Base-by-base conservation (phyloP, 2,113 vertebrate genomes). In the Hydrolagus affinis region DNA sequence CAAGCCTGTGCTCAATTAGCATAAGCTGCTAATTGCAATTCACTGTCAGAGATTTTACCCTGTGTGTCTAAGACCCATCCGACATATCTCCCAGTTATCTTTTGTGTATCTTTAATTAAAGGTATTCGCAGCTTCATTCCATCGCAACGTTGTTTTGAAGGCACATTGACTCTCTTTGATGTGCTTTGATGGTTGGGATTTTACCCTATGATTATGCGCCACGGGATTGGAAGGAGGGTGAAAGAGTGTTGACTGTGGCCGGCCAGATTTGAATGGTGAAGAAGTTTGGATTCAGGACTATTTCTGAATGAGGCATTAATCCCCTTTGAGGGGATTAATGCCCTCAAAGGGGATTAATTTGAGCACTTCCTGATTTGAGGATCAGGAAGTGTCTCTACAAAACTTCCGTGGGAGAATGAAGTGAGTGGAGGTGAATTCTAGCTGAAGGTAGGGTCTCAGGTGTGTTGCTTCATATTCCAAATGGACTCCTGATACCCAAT, bases 61-160 rank as follows among this genome's bases (percentile, higher is more conserved):
- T 68, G 62, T 59, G 28, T 83, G 78, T 9, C 32, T 8, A 14
- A 10, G 62, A 17, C 62, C 15, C 15, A 66, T 32, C 64, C n/a
- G 23, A 23, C 64, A 59, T 12, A 19, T 64, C 76, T 80, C 17
- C 78, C 57, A 17, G 23, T 80, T 60, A 62, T 25, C 21, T 80
- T 64, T 25, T 12, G 12, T 15, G n/a, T 64, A 17, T 80, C 76
- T 64, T 64, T 80, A 80, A 80, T 80, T 80, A 80, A 64, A 62
- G 66, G 62, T 17, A 66, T 83, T 66, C 60, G 66, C 25, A 19
- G 62, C 44, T 44, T 44, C 6, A 44, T 6, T 44, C 44, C 44
- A 44, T 6, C 6, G 44, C 44, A 44, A 44, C 32, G 62, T 74
- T 75, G 25, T 11, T 66, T 32, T 83, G 78, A 66, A 19, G 2